Percentiles rank a stretch among this genome's conserved stretches.
Evolutionary conservation across 2,113 vertebrate species (phyloP).

Genomic region (Actinemys pallida): DNA sequence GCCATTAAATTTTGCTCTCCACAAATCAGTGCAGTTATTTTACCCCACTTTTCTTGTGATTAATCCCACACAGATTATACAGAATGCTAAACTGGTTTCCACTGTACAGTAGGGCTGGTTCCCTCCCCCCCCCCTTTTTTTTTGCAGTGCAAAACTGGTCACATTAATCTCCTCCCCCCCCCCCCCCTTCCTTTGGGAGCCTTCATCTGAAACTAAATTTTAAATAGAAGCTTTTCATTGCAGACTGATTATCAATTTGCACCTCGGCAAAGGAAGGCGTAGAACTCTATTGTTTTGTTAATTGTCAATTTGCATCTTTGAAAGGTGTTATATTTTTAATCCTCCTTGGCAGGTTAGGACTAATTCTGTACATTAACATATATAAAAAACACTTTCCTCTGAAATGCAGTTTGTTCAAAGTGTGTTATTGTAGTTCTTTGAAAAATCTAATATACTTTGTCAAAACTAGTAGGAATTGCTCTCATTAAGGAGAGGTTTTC

Average conservation of each 20-base stretch:
- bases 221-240: slow-evolving; percentile 74
- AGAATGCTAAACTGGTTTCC: not conserved
- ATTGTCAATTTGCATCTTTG: slow-evolving; percentile 87
- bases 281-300: slow-evolving; percentile 85
- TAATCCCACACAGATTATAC: not conserved
- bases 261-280: slow-evolving; percentile 79
- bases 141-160: not conserved
- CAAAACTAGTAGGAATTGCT: slow-evolving; percentile 12
- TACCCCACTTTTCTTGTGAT: not conserved
- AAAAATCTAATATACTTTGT: slow-evolving; percentile 25
- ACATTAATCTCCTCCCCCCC: not conserved
- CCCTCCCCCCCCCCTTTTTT: not conserved
- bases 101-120: not conserved
- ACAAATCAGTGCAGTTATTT: not conserved
- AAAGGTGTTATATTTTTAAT: slow-evolving; percentile 83
- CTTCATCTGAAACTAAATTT: slow-evolving; percentile 72
- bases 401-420: slow-evolving; percentile 59
- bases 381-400: slow-evolving; percentile 51
- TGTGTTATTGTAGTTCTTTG: slow-evolving; percentile 32
- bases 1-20: not conserved
- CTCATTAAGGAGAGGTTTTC: not conserved
- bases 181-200: slow-evolving; percentile 62
- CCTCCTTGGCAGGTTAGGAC: slow-evolving; percentile 81
- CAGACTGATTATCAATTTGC: slow-evolving; percentile 83
- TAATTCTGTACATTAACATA: slow-evolving; percentile 80